Evolutionary conservation across 2,888 invertebrate species (phyloP).

Genomic region (Germaria angustata): DNA sequence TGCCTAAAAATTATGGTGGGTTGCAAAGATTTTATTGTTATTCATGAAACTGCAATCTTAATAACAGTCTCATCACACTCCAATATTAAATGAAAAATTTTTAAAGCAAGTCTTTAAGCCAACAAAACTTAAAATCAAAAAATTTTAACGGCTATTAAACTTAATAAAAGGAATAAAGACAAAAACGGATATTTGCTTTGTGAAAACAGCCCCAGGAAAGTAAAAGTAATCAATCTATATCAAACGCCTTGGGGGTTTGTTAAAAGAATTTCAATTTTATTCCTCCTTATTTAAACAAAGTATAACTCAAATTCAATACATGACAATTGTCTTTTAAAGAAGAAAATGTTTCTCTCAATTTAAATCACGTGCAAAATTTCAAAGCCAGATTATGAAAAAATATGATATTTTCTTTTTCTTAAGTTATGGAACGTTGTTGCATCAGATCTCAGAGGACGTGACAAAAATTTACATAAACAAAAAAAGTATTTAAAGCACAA

Average conservation of each 20-base stretch:
- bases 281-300: not conserved
- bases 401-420: not conserved
- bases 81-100: no score
- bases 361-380: not conserved
- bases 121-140: not conserved
- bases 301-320: not conserved
- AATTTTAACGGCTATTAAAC: slow-evolving; percentile 22
- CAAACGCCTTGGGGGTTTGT: slow-evolving; percentile 24
- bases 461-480: not conserved
- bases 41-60: no score
- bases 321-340: not conserved
- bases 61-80: no score
- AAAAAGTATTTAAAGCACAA: not conserved
- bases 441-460: not conserved
- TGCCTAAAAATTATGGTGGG: no score
- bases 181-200: slow-evolving; percentile 1
- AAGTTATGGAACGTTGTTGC: not conserved
- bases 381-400: not conserved
- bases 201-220: slow-evolving; percentile 21
- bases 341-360: not conserved
- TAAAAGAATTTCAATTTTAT: slow-evolving; percentile 19
- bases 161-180: not conserved
- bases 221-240: slow-evolving; percentile 33
- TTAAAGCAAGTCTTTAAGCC: no score
- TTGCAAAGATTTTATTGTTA: no score